A percentile compares a stretch with the other conserved stretches of the same genome.
Evolutionary conservation across 1,140 invertebrate species (phyloP).

Genomic region (Samia ricini): DNA sequence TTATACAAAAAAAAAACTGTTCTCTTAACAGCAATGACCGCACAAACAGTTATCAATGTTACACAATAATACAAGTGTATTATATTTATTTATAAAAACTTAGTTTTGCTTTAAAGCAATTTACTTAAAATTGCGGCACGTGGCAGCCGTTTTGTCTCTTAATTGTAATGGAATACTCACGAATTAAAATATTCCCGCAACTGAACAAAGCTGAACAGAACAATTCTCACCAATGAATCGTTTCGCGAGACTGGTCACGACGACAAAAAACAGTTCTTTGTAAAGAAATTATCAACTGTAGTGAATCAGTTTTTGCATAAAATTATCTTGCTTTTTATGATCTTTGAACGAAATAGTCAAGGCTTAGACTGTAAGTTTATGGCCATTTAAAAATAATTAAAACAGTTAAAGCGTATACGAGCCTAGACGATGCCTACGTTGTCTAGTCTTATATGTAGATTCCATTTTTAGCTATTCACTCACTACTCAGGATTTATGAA

Average conservation of each 20-base stretch:
- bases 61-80: too few species aligned
- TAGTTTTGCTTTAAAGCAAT: not conserved
- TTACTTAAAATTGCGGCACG: not conserved
- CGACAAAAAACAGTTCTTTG: slow-evolving; percentile 13
- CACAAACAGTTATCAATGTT: too few species aligned
- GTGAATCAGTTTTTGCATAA: slow-evolving; percentile 7
- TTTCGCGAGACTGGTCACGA: slow-evolving; percentile 14
- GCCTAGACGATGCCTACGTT: not conserved
- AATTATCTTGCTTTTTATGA: slow-evolving; percentile 8
- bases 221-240: slow-evolving; percentile 12
- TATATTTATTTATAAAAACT: not conserved
- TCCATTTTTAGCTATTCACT: not conserved
- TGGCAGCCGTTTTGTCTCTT: not conserved
- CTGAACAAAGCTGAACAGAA: slow-evolving; percentile 6
- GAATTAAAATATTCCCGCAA: slow-evolving; percentile 5
- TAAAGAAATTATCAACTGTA: slow-evolving; percentile 5
- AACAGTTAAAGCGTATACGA: not conserved
- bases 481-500: too few species aligned
- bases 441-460: not conserved
- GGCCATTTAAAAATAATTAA: not conserved
- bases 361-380: not conserved
- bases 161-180: slow-evolving; percentile 1
- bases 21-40: too few species aligned
- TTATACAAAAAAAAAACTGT: too few species aligned
- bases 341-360: not conserved